These are phyloP conservation scores for Ammodytes dubius DNA, from an alignment of 2,113 vertebrate species.

Conservation along the genomic window DNA sequence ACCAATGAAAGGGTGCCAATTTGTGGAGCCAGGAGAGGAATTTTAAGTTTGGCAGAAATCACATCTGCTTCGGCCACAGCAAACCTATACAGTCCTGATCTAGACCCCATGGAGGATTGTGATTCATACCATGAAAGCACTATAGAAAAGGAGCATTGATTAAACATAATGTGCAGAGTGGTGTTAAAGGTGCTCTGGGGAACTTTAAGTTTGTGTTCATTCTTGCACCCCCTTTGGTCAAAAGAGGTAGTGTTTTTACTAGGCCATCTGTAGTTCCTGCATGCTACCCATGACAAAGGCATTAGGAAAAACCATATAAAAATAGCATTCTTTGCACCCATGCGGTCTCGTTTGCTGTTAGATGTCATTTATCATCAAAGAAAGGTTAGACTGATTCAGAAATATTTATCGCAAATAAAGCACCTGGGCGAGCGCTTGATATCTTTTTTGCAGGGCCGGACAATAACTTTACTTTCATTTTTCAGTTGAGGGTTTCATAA, in stretches of 20 bases:
- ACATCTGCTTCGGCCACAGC: not conserved
- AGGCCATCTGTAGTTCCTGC: too few species aligned
- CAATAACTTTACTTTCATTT: not conserved
- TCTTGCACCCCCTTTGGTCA: too few species aligned
- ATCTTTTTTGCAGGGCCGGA: not conserved
- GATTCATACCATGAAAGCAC: not conserved
- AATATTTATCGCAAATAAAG: not conserved
- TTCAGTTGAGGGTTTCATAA: not conserved
- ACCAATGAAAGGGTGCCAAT: slow-evolving; percentile 60
- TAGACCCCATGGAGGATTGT: not conserved
- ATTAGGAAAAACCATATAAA: too few species aligned
- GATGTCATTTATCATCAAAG: too few species aligned
- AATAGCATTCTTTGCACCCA: too few species aligned
- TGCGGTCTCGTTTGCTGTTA: too few species aligned
- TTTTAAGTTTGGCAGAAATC: slow-evolving; percentile 63
- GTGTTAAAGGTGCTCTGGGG: too few species aligned
- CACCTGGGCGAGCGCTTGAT: too few species aligned
- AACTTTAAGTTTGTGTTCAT: too few species aligned
- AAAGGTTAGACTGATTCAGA: too few species aligned
- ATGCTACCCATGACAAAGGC: too few species aligned
- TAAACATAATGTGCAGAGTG: not conserved
- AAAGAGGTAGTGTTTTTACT: too few species aligned
- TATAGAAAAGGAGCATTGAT: not conserved
- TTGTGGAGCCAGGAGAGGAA: slow-evolving; percentile 47
- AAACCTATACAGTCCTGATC: not conserved